These are phyloP conservation scores for Mesitornis unicolor DNA, from an alignment of 2,113 vertebrate genomes.

Conservation along the genomic window DNA sequence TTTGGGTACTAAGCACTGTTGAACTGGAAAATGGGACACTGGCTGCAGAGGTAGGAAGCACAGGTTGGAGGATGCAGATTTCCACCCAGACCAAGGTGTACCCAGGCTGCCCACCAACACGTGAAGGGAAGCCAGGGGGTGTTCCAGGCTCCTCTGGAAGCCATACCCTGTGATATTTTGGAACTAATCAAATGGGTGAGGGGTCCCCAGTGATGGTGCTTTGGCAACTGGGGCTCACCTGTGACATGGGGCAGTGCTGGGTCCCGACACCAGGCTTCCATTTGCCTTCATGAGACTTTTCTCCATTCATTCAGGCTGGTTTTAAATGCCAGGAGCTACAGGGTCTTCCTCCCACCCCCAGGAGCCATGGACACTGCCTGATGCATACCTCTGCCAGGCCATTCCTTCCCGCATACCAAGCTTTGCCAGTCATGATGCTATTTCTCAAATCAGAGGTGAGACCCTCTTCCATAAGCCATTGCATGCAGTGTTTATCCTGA, in stretches of 20 bases:
- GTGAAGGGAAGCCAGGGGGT: background rate
- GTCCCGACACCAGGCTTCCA: background rate
- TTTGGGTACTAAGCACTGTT: background rate
- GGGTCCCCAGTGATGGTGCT: background rate
- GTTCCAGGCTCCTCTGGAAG: background rate
- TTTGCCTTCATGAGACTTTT: background rate
- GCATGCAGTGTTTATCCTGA: background rate
- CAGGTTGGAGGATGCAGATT: background rate
- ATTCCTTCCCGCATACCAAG: accelerated
- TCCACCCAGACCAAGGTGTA: accelerated
- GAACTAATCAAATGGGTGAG: background rate
- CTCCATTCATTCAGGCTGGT: background rate
- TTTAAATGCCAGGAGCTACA: background rate
- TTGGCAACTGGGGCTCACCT: background rate
- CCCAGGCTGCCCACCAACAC: background rate
- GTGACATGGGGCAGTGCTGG: background rate
- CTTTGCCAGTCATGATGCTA: background rate
- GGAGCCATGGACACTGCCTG: background rate
- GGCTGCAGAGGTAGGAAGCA: background rate
- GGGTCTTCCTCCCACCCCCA: background rate
- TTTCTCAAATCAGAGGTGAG: background rate
- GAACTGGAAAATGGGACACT: too few relatives aligned
- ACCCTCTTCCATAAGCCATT: background rate
- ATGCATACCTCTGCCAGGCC: background rate
- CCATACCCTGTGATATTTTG: background rate